Conservation (phyloP, 2,113 vertebrate genomes). For the Vanacampus margaritifer region DNA sequence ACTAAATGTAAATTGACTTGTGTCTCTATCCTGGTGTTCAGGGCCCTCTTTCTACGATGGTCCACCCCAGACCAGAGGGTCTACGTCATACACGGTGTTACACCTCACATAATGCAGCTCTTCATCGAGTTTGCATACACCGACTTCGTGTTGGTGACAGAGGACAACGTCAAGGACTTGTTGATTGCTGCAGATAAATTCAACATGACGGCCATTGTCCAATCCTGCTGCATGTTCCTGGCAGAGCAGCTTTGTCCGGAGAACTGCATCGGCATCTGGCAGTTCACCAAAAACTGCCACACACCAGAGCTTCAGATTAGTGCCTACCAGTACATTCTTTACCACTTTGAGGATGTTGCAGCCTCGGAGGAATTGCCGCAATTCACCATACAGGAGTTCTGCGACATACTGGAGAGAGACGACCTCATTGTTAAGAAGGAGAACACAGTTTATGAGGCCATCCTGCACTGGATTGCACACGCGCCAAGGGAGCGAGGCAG, state of each 20-base stretch:
- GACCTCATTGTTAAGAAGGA: conserved; percentile 35
- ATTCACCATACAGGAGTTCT: conserved; percentile 68
- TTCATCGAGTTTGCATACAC: conserved; percentile 52
- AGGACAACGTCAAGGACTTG: conserved; percentile 71
- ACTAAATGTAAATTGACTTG: no score
- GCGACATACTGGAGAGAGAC: conserved; percentile 66
- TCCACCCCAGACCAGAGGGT: conserved; percentile 12
- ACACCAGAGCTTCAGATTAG: conserved; percentile 68
- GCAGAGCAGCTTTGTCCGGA: conserved; percentile 72
- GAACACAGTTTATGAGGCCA: conserved; percentile 20
- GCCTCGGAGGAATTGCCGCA: conserved; percentile 75
- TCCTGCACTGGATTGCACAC: conserved; percentile 26
- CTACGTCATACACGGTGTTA: conserved; percentile 20
- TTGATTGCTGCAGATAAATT: conserved; percentile 76
- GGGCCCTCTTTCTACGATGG: conserved; percentile 24
- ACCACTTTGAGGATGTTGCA: conserved; percentile 70
- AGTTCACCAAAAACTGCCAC: conserved; percentile 43
- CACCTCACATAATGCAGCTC: conserved; percentile 23
- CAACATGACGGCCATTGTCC: conserved; percentile 71
- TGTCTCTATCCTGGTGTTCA: conserved; percentile 3
- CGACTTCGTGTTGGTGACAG: conserved; percentile 52
- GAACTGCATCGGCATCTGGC: conserved; percentile 71
- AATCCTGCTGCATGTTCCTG: conserved; percentile 74
- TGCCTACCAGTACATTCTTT: conserved; percentile 74
- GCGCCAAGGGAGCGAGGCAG: conserved; percentile 15